phyloP scores from a whole-genome alignment of 2,797 vertebrate species.

The Parauchenoglanis punctatus region DNA sequence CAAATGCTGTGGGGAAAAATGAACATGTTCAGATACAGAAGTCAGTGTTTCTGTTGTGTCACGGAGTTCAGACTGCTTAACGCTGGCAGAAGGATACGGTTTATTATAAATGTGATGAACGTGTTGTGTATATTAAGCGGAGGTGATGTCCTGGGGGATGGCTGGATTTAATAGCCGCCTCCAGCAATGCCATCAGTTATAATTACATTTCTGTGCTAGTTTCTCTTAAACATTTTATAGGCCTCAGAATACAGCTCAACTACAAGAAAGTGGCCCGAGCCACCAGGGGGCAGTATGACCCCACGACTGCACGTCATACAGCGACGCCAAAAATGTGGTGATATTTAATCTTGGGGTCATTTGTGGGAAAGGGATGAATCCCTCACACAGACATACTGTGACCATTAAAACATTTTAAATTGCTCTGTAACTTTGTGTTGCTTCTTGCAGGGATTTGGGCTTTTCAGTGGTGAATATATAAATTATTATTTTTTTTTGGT shows the following conservation, averaged over 20 bases:
- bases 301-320: not conserved
- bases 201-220: not conserved
- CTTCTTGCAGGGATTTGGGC: slow-evolving; percentile 4
- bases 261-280: not conserved
- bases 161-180: not conserved
- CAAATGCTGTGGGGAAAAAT: not conserved
- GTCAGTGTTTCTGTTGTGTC: not conserved
- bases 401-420: slow-evolving; percentile 30
- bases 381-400: slow-evolving; percentile 7
- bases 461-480: slow-evolving; percentile 19
- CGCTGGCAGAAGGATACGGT: not conserved
- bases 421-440: slow-evolving; percentile 4
- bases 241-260: not conserved
- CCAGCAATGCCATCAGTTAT: not conserved
- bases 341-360: slow-evolving; percentile 22
- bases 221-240: not conserved
- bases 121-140: not conserved
- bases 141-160: not conserved
- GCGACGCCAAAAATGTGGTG: not conserved
- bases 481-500: slow-evolving; percentile 42
- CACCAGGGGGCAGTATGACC: slow-evolving; percentile 53
- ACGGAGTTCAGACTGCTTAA: not conserved
- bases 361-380: slow-evolving; percentile 13
- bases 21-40: not conserved
- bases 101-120: not conserved